Evolutionary conservation across 1,140 invertebrate species (phyloP).

Genomic region (Contarinia nasturtii): DNA sequence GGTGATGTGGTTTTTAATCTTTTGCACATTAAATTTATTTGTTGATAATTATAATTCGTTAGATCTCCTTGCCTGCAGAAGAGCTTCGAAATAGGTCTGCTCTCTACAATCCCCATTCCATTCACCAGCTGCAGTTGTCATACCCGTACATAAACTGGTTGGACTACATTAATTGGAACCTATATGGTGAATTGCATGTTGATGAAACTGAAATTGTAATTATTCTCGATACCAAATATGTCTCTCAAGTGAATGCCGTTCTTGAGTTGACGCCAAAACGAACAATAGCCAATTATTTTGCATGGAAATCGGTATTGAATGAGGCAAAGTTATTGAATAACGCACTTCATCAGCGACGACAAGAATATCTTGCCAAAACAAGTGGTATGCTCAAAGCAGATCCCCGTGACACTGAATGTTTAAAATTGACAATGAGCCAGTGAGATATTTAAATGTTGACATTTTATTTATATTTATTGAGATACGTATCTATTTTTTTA

Average conservation of each 20-base stretch:
- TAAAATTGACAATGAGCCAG: slow-evolving; percentile 4
- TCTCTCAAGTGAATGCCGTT: slow-evolving; percentile 16
- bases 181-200: background rate
- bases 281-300: background rate
- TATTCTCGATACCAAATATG: background rate
- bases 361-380: background rate
- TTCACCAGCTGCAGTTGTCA: background rate
- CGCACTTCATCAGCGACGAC: background rate
- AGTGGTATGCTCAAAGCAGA: background rate
- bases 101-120: background rate
- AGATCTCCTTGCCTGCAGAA: too few species aligned
- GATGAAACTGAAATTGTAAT: slow-evolving; percentile 1
- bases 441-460: slow-evolving; percentile 5
- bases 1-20: slow-evolving; percentile 13
- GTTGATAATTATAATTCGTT: background rate
- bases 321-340: background rate
- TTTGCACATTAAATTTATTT: slow-evolving; percentile 27
- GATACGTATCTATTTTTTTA: background rate
- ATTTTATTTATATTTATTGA: slow-evolving; percentile 9
- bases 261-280: slow-evolving; percentile 11
- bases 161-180: background rate
- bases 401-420: slow-evolving; percentile 17
- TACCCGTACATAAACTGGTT: slow-evolving; percentile 8
- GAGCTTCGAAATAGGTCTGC: too few species aligned
- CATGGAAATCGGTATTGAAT: background rate